A percentile compares a stretch with the other conserved stretches of the same genome.
These are phyloP conservation scores for Nematostella vectensis DNA, from an alignment of 92 coral and sea anemone genomes.

Conservation along the genomic window DNA sequence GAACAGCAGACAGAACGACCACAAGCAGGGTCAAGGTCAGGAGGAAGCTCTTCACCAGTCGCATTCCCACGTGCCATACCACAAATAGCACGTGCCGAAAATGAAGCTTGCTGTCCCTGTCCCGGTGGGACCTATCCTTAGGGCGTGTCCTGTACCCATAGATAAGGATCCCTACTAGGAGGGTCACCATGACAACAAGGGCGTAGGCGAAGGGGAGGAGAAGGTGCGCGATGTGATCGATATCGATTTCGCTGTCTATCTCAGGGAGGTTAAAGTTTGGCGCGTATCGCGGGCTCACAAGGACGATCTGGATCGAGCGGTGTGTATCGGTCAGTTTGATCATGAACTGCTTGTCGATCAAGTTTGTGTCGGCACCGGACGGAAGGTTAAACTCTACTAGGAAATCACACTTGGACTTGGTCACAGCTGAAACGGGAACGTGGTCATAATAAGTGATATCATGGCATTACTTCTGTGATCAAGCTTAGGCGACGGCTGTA, in stretches of 20 bases:
- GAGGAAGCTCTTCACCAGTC: slow-evolving; percentile 60
- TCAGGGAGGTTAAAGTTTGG: slow-evolving; percentile 48
- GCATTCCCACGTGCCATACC: slow-evolving; percentile 70
- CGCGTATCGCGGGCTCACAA: slow-evolving; percentile 53
- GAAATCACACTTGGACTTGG: slow-evolving; percentile 32
- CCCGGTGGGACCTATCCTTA: slow-evolving; percentile 52
- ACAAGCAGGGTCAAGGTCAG: slow-evolving; percentile 50
- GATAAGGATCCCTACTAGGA: slow-evolving; percentile 37
- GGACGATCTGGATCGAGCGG: slow-evolving; percentile 34
- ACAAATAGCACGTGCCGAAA: slow-evolving; percentile 67
- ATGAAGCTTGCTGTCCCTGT: slow-evolving; percentile 57
- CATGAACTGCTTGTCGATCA: slow-evolving; percentile 65
- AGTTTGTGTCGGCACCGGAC: slow-evolving; percentile 62
- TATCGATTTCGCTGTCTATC: slow-evolving; percentile 36
- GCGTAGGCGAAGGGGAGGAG: slow-evolving; percentile 49
- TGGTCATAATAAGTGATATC: not conserved
- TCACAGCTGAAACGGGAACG: slow-evolving; percentile 34
- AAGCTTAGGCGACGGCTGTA: too few species aligned
- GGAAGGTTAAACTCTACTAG: slow-evolving; percentile 58
- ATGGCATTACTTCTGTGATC: too few species aligned
- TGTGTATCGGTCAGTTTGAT: slow-evolving; percentile 48
- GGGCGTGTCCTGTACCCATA: slow-evolving; percentile 74
- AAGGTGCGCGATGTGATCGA: slow-evolving; percentile 23
- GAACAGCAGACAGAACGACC: slow-evolving; percentile 53
- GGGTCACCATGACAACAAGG: slow-evolving; percentile 28